Evolutionary conservation across 2,797 vertebrate species (phyloP).

Genomic region (Rhodeus uyekii): DNA sequence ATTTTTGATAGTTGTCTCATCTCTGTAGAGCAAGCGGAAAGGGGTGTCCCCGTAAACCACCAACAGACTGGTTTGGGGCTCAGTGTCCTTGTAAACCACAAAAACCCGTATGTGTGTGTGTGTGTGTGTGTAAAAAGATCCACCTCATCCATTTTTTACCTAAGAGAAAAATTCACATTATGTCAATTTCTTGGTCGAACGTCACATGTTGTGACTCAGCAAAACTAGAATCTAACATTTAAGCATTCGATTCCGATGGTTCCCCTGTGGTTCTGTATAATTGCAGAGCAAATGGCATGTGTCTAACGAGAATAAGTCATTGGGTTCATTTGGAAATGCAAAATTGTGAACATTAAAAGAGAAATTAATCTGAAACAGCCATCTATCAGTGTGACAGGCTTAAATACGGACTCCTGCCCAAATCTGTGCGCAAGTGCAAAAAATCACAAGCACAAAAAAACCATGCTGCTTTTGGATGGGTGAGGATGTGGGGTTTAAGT

Average conservation of each 20-base stretch:
- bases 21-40: too few species aligned
- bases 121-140: too few species aligned
- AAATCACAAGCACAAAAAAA: background rate
- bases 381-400: constrained; percentile 76
- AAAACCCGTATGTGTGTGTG: too few species aligned
- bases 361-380: constrained; percentile 59
- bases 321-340: constrained; percentile 23
- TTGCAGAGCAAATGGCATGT: constrained; percentile 33
- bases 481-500: constrained; percentile 63
- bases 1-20: too few species aligned
- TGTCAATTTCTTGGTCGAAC: background rate
- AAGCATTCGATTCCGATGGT: background rate
- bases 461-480: background rate
- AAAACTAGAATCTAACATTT: background rate
- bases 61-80: too few species aligned
- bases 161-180: background rate
- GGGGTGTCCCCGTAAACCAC: too few species aligned
- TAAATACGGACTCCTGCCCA: constrained; percentile 60
- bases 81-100: too few species aligned
- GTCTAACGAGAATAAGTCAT: constrained; percentile 23
- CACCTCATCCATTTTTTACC: background rate
- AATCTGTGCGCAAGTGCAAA: background rate
- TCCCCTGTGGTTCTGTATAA: constrained; percentile 12
- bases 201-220: constrained; percentile 8
- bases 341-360: constrained; percentile 29